Evolutionary conservation across 2,797 vertebrate genomes (phyloP).

Genomic region (Prunella strophiata): DNA sequence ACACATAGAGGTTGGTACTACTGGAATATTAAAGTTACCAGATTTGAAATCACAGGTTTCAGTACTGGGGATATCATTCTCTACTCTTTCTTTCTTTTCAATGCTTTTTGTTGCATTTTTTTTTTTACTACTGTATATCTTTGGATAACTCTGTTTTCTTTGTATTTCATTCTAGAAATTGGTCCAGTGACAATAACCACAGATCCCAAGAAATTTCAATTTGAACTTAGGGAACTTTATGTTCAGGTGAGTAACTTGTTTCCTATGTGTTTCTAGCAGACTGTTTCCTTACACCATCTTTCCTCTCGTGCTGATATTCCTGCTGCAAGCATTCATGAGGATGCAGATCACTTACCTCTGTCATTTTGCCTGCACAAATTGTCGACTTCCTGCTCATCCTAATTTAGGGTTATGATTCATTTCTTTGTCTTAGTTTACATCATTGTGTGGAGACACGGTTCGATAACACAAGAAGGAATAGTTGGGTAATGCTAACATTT

Average conservation of each 20-base stretch:
- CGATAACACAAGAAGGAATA: background rate
- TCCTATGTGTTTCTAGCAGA: background rate
- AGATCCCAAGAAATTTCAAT: slow-evolving; percentile 97
- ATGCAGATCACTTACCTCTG: background rate
- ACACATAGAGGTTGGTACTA: background rate
- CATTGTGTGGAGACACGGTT: background rate
- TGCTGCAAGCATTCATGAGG: background rate
- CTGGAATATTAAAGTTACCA: background rate
- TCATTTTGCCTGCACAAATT: background rate
- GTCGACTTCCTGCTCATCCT: background rate
- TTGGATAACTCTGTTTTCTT: background rate
- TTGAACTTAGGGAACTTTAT: slow-evolving; percentile 95
- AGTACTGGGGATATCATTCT: background rate
- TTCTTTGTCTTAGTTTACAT: background rate
- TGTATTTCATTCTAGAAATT: slow-evolving; percentile 84
- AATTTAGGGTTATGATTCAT: background rate
- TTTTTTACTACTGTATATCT: background rate
- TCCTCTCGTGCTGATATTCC: background rate
- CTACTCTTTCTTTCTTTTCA: background rate
- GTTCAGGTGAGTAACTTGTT: slow-evolving; percentile 89
- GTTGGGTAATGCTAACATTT: background rate
- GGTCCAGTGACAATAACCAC: slow-evolving; percentile 98
- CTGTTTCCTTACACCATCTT: background rate
- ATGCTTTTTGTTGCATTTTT: background rate
- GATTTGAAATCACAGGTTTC: background rate